A percentile compares a stretch with the other conserved stretches of the same genome.
phyloP scores from a whole-genome alignment of 2,113 vertebrate genomes.

The Falcunculus frontatus region DNA sequence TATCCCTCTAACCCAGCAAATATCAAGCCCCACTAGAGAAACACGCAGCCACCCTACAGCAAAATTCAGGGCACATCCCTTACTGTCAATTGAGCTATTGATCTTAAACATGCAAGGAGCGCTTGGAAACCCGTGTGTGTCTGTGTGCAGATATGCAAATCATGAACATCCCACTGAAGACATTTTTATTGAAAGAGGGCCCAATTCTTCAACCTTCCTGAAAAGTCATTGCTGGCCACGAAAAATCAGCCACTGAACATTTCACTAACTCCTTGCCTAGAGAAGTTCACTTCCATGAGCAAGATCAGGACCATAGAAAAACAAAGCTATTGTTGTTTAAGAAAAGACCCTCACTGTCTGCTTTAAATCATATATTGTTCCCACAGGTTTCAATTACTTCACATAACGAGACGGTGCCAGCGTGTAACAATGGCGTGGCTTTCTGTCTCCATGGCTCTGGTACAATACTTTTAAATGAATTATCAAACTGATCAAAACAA shows the following conservation, averaged over 20 bases:
- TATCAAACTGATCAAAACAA: background rate
- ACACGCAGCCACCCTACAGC: background rate
- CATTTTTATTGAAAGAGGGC: background rate
- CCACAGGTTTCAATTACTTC: constrained; percentile 50
- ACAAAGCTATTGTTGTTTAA: constrained; percentile 19
- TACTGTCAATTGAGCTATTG: background rate
- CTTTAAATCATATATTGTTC: constrained; percentile 55
- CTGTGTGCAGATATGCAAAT: background rate
- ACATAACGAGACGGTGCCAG: constrained; percentile 4
- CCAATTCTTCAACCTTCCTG: background rate
- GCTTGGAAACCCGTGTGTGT: background rate
- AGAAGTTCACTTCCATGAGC: background rate
- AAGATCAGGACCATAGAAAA: background rate
- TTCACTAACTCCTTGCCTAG: background rate
- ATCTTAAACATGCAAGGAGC: background rate
- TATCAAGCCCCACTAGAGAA: background rate
- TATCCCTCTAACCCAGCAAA: background rate
- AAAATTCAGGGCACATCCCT: background rate
- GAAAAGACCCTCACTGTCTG: constrained; percentile 36
- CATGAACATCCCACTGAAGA: background rate
- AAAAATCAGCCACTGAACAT: background rate
- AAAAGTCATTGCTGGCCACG: background rate
- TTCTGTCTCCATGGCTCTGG: background rate
- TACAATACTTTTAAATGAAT: background rate
- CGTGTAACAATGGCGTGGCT: constrained; percentile 5